Base-by-base conservation (phyloP, 2,888 invertebrate genomes). In the Xanthia icteritia region DNA sequence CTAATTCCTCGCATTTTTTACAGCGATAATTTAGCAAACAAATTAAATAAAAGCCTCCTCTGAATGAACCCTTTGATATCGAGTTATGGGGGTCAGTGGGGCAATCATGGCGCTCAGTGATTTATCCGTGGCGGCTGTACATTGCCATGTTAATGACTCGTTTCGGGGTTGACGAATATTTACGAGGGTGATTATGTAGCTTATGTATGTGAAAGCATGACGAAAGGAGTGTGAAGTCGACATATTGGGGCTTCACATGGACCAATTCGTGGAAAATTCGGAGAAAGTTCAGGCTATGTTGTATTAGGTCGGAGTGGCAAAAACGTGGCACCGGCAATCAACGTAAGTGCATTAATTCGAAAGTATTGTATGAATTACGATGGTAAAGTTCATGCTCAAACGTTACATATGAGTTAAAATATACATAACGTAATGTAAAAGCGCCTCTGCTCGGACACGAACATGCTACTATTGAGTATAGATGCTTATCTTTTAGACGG, bases 61-160 rank as follows among this genome's bases (percentile, higher is more conserved):
- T 36, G 58, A 48, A 70, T 36, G 56, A 51, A 70, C 82, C 86
- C 83, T 70, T 79, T 76, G 51, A 78, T 75, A 73, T 81, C 76
- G 64, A 70, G 72, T 67, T 74, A 78, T 73, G 54, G 69, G 67
- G 88, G 88, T 86, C 86, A 86, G 75, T 86, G 73, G 82, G 82
- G 64, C 86, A 77, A 72, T 66, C 68, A 67, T 77, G 86, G 73
- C 68, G 61, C 76, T 39, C 64, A 27, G 82, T 76, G 86, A 88
- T 88, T 81, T 88, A 87, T 85, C 83, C 77, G 64, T 56, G 64
- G 79, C 67, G 63, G 54, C 63, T 54, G 67, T 51, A 73, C 70
- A 64, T 69, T 67, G 73, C 65, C 65, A 67, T 76, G 73, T 76
- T 79, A 77, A 86, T 79, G 82, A 70, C 66, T 72, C 86, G 72